Evolutionary conservation across 2,888 invertebrate species (phyloP).

Genomic region (Philhelius pedissequus): DNA sequence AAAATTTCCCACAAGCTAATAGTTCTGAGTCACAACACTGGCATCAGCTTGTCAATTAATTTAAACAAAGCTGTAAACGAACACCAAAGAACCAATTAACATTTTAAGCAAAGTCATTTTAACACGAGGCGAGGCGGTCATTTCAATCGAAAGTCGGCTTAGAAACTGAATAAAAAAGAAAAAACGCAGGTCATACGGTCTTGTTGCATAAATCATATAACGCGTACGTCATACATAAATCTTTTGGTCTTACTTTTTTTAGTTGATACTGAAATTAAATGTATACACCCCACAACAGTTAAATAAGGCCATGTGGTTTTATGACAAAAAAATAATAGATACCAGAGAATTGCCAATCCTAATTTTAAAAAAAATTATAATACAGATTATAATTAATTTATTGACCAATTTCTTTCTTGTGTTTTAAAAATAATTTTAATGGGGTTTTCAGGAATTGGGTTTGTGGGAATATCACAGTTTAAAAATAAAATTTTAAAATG

Average conservation of each 20-base stretch:
- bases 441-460: too few relatives aligned
- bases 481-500: too few relatives aligned
- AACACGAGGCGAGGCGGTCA: not conserved
- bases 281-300: not conserved
- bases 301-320: not conserved
- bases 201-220: slow-evolving; percentile 15
- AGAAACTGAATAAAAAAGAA: not conserved
- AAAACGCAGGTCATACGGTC: not conserved
- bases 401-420: too few relatives aligned
- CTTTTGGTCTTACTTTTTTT: not conserved
- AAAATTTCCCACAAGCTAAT: slow-evolving; percentile 15
- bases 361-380: too few relatives aligned
- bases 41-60: not conserved
- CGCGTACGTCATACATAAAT: not conserved
- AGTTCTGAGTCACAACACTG: slow-evolving; percentile 11
- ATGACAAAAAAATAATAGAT: not conserved
- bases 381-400: too few relatives aligned
- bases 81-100: slow-evolving; percentile 9
- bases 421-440: too few relatives aligned
- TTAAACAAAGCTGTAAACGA: slow-evolving; percentile 5
- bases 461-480: too few relatives aligned
- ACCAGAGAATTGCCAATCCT: too few relatives aligned
- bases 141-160: slow-evolving; percentile 14
- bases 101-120: slow-evolving; percentile 1
- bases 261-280: not conserved